phyloP scores from a whole-genome alignment of 2,888 invertebrate genomes.

The Epistrophe grossulariae region DNA sequence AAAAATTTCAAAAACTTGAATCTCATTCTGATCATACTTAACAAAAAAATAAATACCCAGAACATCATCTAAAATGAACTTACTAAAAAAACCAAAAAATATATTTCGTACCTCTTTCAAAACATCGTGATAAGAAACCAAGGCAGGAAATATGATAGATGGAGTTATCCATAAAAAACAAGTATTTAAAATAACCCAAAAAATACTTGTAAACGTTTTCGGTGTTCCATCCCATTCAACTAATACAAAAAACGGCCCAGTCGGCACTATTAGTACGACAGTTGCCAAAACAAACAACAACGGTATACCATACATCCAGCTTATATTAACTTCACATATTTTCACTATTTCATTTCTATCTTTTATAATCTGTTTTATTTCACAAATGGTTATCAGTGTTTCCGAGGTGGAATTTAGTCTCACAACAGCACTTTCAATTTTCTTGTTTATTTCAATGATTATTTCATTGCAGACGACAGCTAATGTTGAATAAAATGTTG shows the following conservation, averaged over 20 bases:
- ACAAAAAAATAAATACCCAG: no score
- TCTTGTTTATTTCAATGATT: neutral
- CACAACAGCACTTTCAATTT: neutral
- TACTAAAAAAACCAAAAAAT: no score
- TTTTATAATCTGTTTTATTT: neutral
- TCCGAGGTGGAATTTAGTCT: neutral
- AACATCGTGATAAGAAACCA: neutral
- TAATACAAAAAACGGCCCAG: neutral
- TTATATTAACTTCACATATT: neutral
- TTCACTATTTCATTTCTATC: conserved; percentile 2
- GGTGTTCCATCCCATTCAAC: neutral
- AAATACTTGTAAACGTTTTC: neutral
- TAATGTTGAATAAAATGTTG: neutral
- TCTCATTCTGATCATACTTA: no score
- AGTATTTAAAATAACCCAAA: neutral
- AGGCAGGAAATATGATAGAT: neutral
- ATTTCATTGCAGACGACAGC: neutral
- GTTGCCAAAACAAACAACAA: neutral
- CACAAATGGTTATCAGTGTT: neutral
- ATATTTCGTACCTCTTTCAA: conserved; percentile 1
- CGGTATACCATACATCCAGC: neutral
- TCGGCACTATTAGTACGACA: neutral
- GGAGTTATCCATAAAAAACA: conserved; percentile 12
- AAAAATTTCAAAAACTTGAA: no score
- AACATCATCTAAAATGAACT: no score